Base-by-base conservation (phyloP, 2,113 vertebrate genomes). In the Lophotis ruficrista region DNA sequence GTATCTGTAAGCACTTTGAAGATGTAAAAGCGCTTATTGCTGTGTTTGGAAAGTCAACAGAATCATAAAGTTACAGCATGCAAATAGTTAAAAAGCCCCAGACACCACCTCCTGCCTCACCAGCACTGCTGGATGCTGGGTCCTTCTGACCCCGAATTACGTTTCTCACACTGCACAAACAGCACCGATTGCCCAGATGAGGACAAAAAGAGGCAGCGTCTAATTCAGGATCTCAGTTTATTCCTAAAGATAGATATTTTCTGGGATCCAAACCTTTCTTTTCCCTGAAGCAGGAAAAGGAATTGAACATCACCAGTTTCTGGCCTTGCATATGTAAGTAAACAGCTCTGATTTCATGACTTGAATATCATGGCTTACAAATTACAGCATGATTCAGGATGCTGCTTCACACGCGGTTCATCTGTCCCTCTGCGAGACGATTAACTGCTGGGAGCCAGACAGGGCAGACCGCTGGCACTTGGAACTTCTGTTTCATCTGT, bases 1-100 rank as follows among this genome's bases (percentile, higher is more conserved):
- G 6, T 11, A 81, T 81, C 94, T 95, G 38, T 15, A 31, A 76
- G 61, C 13, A 51, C 88, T 94, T 76, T 88, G 92, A 94, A 94
- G 94, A 81, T 45, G 43, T 30, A 16, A 21, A 78, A 90, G 64
- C 35, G 30, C 60, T 93, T 93, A 80, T 96, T 93, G 48, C 19
- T 62, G 20, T 28, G n/a, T 30, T 47, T 69, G 72, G 31, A 65
- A 83, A 83, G 50, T n/a, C 68, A 89, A 64, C 33, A 87, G 35
- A 78, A 77, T 25, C 65, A 64, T 19, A 45, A 75, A 82, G 60
- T 84, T 75, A 72, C 20, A 66, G 30, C 4, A 0, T 24, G 35
- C 30, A 85, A 79, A 61, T 30, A 54, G 22, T 61, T 27, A 7
- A 31, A 81, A 47, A 45, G 43, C 7, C 10, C 38, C 56, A 88